These are phyloP conservation scores for Rhabdornis inornatus DNA, from an alignment of 2,113 vertebrate species.

Conservation along the genomic window DNA sequence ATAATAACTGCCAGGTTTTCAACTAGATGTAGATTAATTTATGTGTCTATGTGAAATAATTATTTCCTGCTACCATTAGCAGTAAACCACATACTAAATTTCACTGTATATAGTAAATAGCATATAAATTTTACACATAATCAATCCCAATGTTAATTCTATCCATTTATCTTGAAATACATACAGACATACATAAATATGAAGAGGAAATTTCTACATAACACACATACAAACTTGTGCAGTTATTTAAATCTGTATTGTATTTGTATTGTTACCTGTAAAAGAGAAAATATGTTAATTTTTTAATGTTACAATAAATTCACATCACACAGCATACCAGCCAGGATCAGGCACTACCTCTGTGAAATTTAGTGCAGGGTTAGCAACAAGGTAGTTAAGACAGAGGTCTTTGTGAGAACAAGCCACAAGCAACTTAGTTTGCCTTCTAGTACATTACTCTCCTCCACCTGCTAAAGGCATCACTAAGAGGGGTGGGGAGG, in stretches of 20 bases:
- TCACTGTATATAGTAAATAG: background rate
- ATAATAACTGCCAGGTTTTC: background rate
- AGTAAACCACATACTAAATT: background rate
- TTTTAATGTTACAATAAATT: conserved; percentile 35
- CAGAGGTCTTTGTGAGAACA: conserved; percentile 78
- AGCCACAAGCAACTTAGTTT: conserved; percentile 78
- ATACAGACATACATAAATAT: background rate
- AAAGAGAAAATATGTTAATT: conserved; percentile 68
- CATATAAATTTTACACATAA: background rate
- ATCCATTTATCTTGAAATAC: background rate
- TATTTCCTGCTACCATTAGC: conserved; percentile 21
- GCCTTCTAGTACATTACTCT: conserved; percentile 68
- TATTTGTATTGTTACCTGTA: background rate
- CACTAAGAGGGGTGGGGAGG: conserved; percentile 70
- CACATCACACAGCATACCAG: conserved; percentile 67
- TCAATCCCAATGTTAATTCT: background rate
- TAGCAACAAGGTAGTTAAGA: conserved; percentile 74
- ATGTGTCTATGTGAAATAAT: background rate
- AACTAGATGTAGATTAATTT: background rate
- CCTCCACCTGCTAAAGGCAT: conserved; percentile 76
- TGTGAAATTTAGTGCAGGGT: conserved; percentile 78
- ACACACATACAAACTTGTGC: background rate
- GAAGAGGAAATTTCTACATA: background rate
- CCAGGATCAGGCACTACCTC: conserved; percentile 32
- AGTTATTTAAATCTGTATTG: background rate